Evolutionary conservation across 2,888 invertebrate species (phyloP).

Genomic region (Noctua fimbriata): DNA sequence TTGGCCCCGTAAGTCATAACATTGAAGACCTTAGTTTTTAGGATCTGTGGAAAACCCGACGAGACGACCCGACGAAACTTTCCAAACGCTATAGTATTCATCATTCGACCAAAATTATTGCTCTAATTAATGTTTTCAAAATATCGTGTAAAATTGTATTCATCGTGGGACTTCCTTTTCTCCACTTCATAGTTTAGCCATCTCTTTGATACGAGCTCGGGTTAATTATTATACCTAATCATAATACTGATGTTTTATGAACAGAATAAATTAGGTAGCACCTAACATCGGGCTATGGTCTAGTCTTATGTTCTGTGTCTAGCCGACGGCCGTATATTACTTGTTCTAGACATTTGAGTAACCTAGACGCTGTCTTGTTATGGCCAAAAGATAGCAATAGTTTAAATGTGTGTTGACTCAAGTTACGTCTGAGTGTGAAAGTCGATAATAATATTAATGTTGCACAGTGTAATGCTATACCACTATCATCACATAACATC

Average conservation of each 20-base stretch:
- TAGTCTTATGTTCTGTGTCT: constrained; percentile 1
- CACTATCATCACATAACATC: not conserved
- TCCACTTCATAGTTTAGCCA: not conserved
- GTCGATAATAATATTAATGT: not conserved
- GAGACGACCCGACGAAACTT: not conserved
- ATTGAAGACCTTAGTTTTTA: not conserved
- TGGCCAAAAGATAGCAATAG: not conserved
- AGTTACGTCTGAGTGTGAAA: not conserved
- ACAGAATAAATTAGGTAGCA: constrained; percentile 29
- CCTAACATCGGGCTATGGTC: not conserved
- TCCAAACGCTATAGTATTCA: too few relatives aligned
- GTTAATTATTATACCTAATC: constrained; percentile 43
- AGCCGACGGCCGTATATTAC: not conserved
- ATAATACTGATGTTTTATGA: constrained; percentile 44
- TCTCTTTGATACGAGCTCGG: constrained; percentile 36
- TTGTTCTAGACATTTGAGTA: not conserved
- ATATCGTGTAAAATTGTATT: not conserved
- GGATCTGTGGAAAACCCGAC: not conserved
- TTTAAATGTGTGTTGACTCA: not conserved
- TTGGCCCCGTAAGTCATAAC: too few relatives aligned
- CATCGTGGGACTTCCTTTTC: constrained; percentile 15
- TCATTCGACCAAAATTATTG: not conserved
- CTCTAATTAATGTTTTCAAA: not conserved
- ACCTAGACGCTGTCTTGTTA: not conserved
- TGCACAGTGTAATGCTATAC: not conserved